Evolutionary conservation across 2,888 invertebrate genomes (phyloP), one percentile per base, ranked within the genome.

Genomic region (Aleiodes leptofemur): DNA sequence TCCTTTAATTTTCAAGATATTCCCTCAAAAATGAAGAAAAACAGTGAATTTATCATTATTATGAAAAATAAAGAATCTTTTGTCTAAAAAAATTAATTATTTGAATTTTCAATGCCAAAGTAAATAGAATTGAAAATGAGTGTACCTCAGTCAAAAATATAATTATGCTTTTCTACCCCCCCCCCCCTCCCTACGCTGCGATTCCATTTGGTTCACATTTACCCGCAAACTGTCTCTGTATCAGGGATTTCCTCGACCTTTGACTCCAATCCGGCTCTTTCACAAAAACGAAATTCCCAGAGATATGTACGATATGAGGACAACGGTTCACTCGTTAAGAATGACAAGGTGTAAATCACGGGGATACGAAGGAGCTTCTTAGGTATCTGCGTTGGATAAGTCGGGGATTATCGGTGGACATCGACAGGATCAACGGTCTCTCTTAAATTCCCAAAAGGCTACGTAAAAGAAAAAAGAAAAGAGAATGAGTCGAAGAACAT

Each of bases 341-440:
- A 78, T 77, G 79, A 80, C 78, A 75, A 78, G 78, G 76, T 81
- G 77, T 83, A 82, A 82, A 83, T 84, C 79, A 82, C 77, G 77
- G 74, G 48, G 57, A 59, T 70, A 77, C 48, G 61, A 56, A 38
- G 53, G 53, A n/a, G 14, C 64, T 64, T 48, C 34, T 8, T 38
- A 57, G 56, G 73, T 38, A 59, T 48, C 43, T 61, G 48, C 9
- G n/a, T 23, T 43, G 68, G 51, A 69, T 56, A 55, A 72, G 64
- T 74, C 57, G 66, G 73, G 51, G 72, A 72, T 77, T 74, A 73
- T 69, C 48, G 74, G 74, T 74, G 72, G 73, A 77, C 74, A 73
- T 74, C 70, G 55, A 61, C 59, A 48, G 72, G 76, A 76, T 76
- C 76, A 76, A 72, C 69, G 76, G 69, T 55, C 72, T 48, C 61